Conservation (phyloP, 2,797 vertebrate genomes). For the Zenarchopterus dispar region DNA sequence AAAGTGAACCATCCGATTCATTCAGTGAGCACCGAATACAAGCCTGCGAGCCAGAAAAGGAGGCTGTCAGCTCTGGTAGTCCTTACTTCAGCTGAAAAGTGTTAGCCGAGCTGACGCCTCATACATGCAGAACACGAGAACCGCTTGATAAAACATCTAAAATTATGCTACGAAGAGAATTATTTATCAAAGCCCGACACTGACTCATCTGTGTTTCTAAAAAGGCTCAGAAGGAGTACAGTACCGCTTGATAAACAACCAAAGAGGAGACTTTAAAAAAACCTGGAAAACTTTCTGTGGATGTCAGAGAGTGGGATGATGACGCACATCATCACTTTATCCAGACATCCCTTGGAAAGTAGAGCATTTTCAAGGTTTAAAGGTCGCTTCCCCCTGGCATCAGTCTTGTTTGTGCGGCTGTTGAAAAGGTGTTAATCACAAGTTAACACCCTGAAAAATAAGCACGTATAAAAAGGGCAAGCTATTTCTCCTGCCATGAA, state of each 20-base stretch:
- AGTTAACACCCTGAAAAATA: no score
- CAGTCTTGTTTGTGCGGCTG: no score
- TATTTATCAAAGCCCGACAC: conserved; percentile 29
- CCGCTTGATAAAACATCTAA: conserved; percentile 14
- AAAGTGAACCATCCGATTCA: conserved; percentile 47
- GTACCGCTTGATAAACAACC: conserved; percentile 1
- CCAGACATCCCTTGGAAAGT: no score
- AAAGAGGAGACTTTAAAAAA: not conserved
- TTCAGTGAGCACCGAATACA: conserved; percentile 37
- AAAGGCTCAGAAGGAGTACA: conserved; percentile 4
- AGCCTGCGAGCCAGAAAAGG: conserved; percentile 41
- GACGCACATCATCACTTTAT: no score
- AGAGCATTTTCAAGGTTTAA: no score
- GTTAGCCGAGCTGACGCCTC: conserved; percentile 37
- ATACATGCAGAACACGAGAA: conserved; percentile 30
- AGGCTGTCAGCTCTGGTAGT: conserved; percentile 46
- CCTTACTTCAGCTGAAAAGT: conserved; percentile 21
- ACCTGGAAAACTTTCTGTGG: no score
- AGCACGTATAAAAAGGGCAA: no score
- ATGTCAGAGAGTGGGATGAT: no score
- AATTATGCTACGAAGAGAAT: conserved; percentile 30
- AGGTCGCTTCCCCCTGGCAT: no score
- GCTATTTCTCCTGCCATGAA: no score
- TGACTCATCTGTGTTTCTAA: conserved; percentile 28
- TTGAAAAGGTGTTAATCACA: no score